Evolutionary conservation across 2,113 vertebrate genomes (phyloP).

Genomic region (Psettodes erumei): DNA sequence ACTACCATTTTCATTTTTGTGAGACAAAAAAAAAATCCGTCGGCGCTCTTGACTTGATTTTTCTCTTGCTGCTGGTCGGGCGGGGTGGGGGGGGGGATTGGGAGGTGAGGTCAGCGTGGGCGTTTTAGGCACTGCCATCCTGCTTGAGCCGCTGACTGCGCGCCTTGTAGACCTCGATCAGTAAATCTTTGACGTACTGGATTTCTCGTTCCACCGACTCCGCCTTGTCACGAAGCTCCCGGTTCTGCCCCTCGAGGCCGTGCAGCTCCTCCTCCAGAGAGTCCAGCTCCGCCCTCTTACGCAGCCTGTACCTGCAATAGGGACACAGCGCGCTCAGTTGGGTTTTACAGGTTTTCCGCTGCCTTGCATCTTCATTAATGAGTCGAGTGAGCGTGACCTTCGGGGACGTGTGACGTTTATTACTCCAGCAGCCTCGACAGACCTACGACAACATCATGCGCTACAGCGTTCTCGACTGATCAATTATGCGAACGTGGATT

Average conservation of each 20-base stretch:
- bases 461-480: background rate
- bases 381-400: slow-evolving; percentile 27
- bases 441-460: background rate
- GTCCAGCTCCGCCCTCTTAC: slow-evolving; percentile 92
- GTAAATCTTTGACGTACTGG: slow-evolving; percentile 93
- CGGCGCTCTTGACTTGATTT: slow-evolving; percentile 41
- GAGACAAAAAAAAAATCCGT: slow-evolving; percentile 56
- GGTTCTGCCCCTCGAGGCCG: slow-evolving; percentile 89
- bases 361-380: slow-evolving; percentile 49
- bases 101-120: slow-evolving; percentile 50
- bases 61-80: slow-evolving; percentile 65
- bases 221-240: slow-evolving; percentile 90
- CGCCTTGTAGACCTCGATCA: slow-evolving; percentile 95
- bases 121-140: slow-evolving; percentile 82
- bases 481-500: background rate
- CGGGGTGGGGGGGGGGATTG: slow-evolving; percentile 36
- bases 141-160: slow-evolving; percentile 90
- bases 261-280: slow-evolving; percentile 92
- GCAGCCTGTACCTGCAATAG: slow-evolving; percentile 88
- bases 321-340: background rate
- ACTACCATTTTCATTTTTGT: slow-evolving; percentile 64
- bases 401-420: background rate
- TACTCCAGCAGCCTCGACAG: slow-evolving; percentile 13
- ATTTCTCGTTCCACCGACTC: slow-evolving; percentile 94
- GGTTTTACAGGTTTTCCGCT: slow-evolving; percentile 29